Conservation (phyloP, 2,888 invertebrate species). For the Nomada lathburiana region DNA sequence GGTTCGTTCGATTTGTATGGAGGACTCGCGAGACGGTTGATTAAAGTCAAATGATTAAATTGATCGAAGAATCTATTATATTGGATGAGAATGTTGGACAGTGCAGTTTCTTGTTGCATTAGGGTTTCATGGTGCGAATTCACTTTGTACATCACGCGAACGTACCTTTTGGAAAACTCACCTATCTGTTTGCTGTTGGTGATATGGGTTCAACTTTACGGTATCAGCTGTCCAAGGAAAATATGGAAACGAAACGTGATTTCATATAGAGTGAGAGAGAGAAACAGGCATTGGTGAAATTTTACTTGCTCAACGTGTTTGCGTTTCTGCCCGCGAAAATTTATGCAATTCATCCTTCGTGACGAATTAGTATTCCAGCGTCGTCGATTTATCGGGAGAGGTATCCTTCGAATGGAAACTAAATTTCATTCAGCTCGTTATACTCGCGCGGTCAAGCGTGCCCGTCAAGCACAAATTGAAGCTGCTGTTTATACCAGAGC, state of each 20-base stretch:
- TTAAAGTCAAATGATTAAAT: too few species aligned
- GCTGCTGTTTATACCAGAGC: slow-evolving; percentile 29
- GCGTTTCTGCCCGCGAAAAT: slow-evolving; percentile 45
- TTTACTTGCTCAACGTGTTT: slow-evolving; percentile 26
- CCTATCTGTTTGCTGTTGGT: neutral
- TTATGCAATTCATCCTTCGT: slow-evolving; percentile 48
- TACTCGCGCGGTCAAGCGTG: slow-evolving; percentile 37
- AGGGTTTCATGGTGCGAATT: neutral
- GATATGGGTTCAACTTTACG: neutral
- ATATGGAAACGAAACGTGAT: neutral
- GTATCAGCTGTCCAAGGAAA: neutral
- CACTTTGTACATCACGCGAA: neutral
- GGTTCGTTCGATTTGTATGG: too few species aligned
- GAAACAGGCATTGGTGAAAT: neutral
- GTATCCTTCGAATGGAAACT: slow-evolving; percentile 48
- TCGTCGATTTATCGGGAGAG: slow-evolving; percentile 19
- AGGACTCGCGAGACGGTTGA: too few species aligned
- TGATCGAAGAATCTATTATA: too few species aligned
- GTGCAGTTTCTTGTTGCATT: too few species aligned
- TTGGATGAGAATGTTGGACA: too few species aligned
- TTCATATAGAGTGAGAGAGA: neutral
- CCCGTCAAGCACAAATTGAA: slow-evolving; percentile 15
- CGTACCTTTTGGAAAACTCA: neutral
- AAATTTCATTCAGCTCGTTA: slow-evolving; percentile 51
- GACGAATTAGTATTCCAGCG: slow-evolving; percentile 43